Evolutionary conservation across 2,113 vertebrate genomes (phyloP).

Genomic region (Sorex fumeus): DNA sequence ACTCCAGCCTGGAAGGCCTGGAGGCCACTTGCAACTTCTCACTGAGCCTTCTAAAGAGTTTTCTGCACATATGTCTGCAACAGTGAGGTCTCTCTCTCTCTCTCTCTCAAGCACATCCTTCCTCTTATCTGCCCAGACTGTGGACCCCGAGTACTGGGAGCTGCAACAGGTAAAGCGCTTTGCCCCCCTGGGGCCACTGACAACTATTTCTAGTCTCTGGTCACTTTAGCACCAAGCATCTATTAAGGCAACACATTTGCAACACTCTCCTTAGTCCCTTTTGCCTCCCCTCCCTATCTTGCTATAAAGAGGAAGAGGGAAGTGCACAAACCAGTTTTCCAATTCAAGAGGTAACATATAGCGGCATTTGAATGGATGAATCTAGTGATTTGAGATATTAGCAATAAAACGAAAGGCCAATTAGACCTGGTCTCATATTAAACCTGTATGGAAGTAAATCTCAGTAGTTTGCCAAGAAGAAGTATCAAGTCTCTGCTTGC

Average conservation of each 20-base stretch:
- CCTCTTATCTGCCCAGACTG: background rate
- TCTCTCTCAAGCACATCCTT: background rate
- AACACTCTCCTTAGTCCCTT: background rate
- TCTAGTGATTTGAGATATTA: background rate
- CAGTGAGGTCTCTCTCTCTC: background rate
- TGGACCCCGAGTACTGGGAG: background rate
- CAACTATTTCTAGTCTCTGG: background rate
- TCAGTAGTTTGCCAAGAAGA: conserved; percentile 8
- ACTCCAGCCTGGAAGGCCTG: background rate
- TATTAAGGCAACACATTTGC: background rate
- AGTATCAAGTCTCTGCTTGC: background rate
- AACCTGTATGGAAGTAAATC: background rate
- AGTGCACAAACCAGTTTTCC: background rate
- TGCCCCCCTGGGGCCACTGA: rapidly evolving
- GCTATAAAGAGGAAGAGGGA: background rate
- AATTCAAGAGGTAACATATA: background rate
- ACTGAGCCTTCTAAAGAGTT: too few relatives aligned
- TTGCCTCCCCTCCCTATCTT: background rate
- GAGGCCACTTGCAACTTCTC: background rate
- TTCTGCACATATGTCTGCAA: too few relatives aligned
- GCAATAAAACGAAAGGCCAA: background rate
- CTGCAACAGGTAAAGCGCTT: background rate
- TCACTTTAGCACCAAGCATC: background rate
- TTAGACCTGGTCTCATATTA: background rate
- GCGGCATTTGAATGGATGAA: conserved; percentile 28